Base-by-base conservation (phyloP, 2,113 vertebrate genomes). In the Anolis sagrei region DNA sequence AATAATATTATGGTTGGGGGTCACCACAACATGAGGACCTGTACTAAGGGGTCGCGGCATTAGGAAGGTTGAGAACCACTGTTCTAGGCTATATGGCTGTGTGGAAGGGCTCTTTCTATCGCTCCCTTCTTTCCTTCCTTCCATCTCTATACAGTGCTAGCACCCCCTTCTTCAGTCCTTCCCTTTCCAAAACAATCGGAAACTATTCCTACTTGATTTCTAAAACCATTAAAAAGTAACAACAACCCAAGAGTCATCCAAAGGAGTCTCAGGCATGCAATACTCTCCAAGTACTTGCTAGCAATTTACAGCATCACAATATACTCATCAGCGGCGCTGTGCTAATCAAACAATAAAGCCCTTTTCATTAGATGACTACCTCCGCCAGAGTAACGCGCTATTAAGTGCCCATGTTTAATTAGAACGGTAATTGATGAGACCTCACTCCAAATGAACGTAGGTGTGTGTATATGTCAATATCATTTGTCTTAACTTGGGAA, bases 351-450 rank as follows among this genome's bases (percentile, higher is more conserved):
- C 83, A 25, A 73, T 3, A 87, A 90, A 86, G 76, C 82, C 88
- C 74, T 86, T 91, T 85, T 89, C 82, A 85, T 90, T 85, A 93
- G 82, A 89, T 89, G 54, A 82, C 82, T 84, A 82, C 88, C 70
- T 70, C 83, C 85, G 34, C 93, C 87, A 90, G 83, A 95, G 91
- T 81, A 69, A 94, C 75, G 51, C 87, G 58, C 82, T 93, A 58
- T 81, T 91, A 90, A 90, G 87, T 81, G 68, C 89, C 94, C 90
- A 91, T 83, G 77, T 94, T 93, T 94, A 94, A 93, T 94, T 94
- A 91, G 93, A 82, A 92, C 84, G 84, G 70, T 89, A 94, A 76
- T 82, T 90, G 82, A 95, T 81, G 92, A 89, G 32, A 25, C 78
- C 74, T 87, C 51, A 4, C 90, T 91, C 90, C 87, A 88, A 25